Base-by-base conservation (phyloP, 2,888 invertebrate genomes). In the Noctua comes region DNA sequence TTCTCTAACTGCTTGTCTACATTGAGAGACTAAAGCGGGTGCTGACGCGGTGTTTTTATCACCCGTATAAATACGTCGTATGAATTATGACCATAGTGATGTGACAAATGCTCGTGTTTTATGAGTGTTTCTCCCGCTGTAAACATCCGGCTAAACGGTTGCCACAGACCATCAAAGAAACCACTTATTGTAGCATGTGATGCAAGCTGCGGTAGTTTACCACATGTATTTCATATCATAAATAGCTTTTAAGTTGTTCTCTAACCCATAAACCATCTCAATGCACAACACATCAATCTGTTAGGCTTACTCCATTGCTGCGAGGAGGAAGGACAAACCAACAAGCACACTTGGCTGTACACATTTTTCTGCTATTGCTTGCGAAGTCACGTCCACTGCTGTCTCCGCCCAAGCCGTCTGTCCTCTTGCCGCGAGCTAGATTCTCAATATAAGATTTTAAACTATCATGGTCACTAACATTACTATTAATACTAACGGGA, bases 1-100 rank as follows among this genome's bases (percentile, higher is more conserved):
- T 77, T 68, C 51, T 77, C 27, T 65, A 48, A 74, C 57, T 73
- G 27, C 1, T 65, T 18, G 40, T 21, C 1, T 2, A 54, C 36
- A 36, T 48, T 48, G 18, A 40, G 7, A 48, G 11, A 8, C 31
- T 66, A 40, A 18, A 0, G 57, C 57, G 83, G 16, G 10, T 65
- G 18, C 6, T 40, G 10, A 27, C 3, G 51, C 24, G 10, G 8
- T 1, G 24, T 65, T 7, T 40, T 24, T 40, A 65, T 2, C 11
- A 65, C 13, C 43, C 40, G 1, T n/a, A 66, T 43, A n/a, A 40
- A 40, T 24, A 13, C 6, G 21, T 64, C 6, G n/a, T 24, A 11
- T 24, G 54, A 1, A 57, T 5, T n/a, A 11, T 54, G 7, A 48
- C 2, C 1, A 31, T 7, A 31, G 43, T 68, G 3, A 10, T 27